Percentiles rank a stretch among this genome's conserved stretches.
Conservation (phyloP, 1,140 invertebrate species). For the Ceratina australensis region DNA sequence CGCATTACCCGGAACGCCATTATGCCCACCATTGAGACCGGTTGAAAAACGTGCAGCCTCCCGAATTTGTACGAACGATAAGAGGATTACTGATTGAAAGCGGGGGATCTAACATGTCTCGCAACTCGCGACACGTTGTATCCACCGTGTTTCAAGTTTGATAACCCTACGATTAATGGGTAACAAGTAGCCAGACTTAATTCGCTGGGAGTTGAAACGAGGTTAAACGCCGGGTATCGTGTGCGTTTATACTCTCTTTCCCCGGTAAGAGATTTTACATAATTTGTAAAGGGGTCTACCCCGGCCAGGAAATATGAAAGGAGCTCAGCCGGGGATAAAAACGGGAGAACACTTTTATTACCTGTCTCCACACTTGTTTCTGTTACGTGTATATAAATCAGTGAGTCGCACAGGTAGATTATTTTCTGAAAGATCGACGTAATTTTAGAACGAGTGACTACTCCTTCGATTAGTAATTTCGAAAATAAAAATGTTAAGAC, state of each 20-base stretch:
- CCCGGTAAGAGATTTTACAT: constrained; percentile 25
- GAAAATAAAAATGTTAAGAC: no score
- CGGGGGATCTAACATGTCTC: neutral
- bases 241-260: constrained; percentile 23
- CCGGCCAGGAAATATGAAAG: constrained; percentile 9
- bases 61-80: neutral
- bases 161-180: constrained; percentile 5
- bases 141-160: neutral
- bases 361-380: neutral
- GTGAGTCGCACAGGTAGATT: no score
- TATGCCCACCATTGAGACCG: neutral
- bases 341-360: constrained; percentile 12
- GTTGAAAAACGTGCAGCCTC: neutral
- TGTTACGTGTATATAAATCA: no score
- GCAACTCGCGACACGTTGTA: neutral
- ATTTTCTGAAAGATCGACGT: no score
- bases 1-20: neutral
- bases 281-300: constrained; percentile 29
- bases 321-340: neutral
- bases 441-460: no score
- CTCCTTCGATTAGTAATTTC: no score
- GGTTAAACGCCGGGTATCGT: constrained; percentile 29
- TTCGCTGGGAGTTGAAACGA: constrained; percentile 22
- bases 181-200: constrained; percentile 8
- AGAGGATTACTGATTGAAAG: neutral